phyloP scores from a whole-genome alignment of 2,888 invertebrate genomes.

The Melangyna quadrimaculata region DNA sequence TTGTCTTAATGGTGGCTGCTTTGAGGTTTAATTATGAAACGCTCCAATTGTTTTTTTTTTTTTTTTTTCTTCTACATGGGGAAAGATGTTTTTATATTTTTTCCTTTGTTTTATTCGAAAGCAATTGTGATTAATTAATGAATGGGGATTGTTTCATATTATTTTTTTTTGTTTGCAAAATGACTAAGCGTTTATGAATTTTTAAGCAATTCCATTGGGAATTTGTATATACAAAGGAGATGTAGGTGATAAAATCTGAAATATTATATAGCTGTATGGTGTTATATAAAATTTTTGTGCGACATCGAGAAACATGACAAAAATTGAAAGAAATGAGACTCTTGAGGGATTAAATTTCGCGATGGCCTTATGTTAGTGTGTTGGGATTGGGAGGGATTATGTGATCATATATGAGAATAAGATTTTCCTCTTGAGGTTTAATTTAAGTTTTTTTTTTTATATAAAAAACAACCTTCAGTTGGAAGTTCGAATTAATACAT shows the following conservation, averaged over 20 bases:
- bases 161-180: background rate
- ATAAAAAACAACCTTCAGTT: background rate
- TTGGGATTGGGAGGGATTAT: no score
- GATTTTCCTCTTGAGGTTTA: background rate
- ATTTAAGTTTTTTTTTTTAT: background rate
- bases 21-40: slow-evolving; percentile 66
- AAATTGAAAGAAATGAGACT: slow-evolving; percentile 20
- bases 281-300: background rate
- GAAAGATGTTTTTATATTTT: slow-evolving; percentile 12
- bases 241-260: slow-evolving; percentile 2
- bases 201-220: slow-evolving; percentile 10
- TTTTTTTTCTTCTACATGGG: background rate
- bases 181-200: slow-evolving; percentile 20
- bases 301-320: background rate
- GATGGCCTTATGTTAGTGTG: background rate
- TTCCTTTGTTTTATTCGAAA: slow-evolving; percentile 39
- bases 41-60: slow-evolving; percentile 42
- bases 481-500: no score
- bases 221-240: background rate
- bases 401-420: background rate
- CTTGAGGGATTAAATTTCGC: background rate
- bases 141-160: background rate
- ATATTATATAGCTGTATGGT: background rate
- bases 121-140: slow-evolving; percentile 36
- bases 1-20: slow-evolving; percentile 53